These are phyloP conservation scores for Tromatobia lineatoria DNA, from an alignment of 2,888 invertebrate species.

Conservation along the genomic window DNA sequence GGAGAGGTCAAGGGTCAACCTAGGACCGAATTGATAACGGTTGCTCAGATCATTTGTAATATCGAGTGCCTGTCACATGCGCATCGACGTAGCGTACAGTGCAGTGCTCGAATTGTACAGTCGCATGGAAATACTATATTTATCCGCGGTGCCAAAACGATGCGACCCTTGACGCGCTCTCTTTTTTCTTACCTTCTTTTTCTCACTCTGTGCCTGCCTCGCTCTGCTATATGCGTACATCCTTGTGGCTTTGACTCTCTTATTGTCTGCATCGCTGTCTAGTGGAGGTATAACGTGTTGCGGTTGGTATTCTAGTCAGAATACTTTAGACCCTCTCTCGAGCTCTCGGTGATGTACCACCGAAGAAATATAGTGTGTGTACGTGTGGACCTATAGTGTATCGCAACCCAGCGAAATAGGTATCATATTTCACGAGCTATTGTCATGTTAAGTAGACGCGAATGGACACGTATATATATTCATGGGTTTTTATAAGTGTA, in stretches of 20 bases:
- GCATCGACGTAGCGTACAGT: constrained; percentile 20
- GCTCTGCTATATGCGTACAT: background rate
- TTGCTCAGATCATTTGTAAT: background rate
- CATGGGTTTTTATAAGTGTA: no score
- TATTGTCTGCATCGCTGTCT: constrained; percentile 60
- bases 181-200: background rate
- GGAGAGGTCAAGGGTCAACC: no score
- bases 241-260: constrained; percentile 24
- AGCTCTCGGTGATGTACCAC: constrained; percentile 20
- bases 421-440: constrained; percentile 75
- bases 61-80: constrained; percentile 9
- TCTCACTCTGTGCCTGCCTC: constrained; percentile 19
- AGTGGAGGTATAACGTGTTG: constrained; percentile 36
- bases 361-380: constrained; percentile 48
- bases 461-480: constrained; percentile 54
- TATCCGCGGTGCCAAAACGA: constrained; percentile 43
- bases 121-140: constrained; percentile 46
- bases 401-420: constrained; percentile 62
- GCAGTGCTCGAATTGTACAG: background rate
- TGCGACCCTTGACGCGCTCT: constrained; percentile 33
- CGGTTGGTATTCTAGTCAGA: constrained; percentile 58
- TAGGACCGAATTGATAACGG: no score
- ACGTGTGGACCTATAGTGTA: constrained; percentile 28
- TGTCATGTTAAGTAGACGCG: constrained; percentile 73
- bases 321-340: constrained; percentile 47